Evolutionary conservation across 2,797 vertebrate genomes (phyloP).

Genomic region (Gorsachius magnificus): DNA sequence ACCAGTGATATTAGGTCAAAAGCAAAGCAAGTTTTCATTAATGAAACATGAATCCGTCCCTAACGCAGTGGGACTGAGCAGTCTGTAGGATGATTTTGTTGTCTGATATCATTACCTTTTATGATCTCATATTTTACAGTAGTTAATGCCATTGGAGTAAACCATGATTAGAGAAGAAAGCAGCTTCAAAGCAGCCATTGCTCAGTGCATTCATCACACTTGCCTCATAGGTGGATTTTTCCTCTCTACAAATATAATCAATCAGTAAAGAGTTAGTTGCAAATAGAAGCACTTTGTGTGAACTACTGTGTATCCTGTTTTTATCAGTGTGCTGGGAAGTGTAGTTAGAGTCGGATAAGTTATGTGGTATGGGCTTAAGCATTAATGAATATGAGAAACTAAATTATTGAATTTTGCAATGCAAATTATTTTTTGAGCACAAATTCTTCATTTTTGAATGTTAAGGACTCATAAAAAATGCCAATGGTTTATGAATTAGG

Average conservation of each 20-base stretch:
- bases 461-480: conserved; percentile 81
- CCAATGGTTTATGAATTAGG: conserved; percentile 82
- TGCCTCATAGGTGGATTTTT: conserved; percentile 32
- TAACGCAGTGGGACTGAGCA: conserved; percentile 45
- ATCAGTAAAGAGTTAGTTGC: conserved; percentile 48
- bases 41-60: conserved; percentile 49
- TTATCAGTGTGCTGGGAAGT: conserved; percentile 66
- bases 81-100: conserved; percentile 51
- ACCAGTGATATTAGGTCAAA: conserved; percentile 27
- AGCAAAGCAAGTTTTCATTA: conserved; percentile 52
- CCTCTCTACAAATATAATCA: conserved; percentile 27
- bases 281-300: conserved; percentile 58
- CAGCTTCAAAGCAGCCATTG: conserved; percentile 49
- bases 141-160: conserved; percentile 56
- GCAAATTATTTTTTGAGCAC: conserved; percentile 82
- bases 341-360: conserved; percentile 75
- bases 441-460: conserved; percentile 83
- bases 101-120: conserved; percentile 57
- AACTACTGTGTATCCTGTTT: conserved; percentile 60
- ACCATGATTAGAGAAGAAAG: conserved; percentile 67
- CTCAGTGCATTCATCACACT: conserved; percentile 45
- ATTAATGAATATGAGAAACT: conserved; percentile 82
- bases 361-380: conserved; percentile 79
- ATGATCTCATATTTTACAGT: conserved; percentile 65
- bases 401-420: conserved; percentile 83